Evolutionary conservation across 2,113 vertebrate genomes (phyloP).

Genomic region (Donacobius atricapilla): DNA sequence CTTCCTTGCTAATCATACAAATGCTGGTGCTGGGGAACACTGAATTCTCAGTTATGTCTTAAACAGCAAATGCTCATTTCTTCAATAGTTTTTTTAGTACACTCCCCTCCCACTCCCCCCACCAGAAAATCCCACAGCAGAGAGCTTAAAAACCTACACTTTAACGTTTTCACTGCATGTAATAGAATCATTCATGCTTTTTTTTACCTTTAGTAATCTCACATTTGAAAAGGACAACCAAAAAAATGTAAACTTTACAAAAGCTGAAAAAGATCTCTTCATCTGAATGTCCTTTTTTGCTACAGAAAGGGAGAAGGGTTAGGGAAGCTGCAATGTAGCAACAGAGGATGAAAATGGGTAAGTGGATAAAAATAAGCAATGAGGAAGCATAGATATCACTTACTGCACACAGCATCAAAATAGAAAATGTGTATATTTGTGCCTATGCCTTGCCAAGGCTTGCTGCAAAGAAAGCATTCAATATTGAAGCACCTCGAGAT

Average conservation of each 20-base stretch:
- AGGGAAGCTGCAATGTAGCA: not conserved
- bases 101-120: no score
- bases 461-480: not conserved
- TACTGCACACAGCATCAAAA: not conserved
- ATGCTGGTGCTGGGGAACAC: not conserved
- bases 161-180: not conserved
- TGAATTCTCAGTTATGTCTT: not conserved
- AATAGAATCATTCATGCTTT: not conserved
- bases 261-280: not conserved
- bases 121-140: not conserved
- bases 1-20: not conserved
- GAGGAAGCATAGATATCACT: not conserved
- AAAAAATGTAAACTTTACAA: not conserved
- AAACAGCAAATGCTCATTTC: not conserved
- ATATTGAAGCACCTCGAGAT: not conserved
- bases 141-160: not conserved
- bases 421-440: not conserved
- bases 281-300: not conserved
- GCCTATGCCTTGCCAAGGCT: not conserved
- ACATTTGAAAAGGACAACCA: not conserved
- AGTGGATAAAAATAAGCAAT: conserved; percentile 14
- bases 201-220: not conserved
- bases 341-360: not conserved
- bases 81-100: not conserved
- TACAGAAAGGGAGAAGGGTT: not conserved